These are phyloP conservation scores for Selenia dentaria DNA, from an alignment of 2,888 invertebrate genomes.

Conservation along the genomic window DNA sequence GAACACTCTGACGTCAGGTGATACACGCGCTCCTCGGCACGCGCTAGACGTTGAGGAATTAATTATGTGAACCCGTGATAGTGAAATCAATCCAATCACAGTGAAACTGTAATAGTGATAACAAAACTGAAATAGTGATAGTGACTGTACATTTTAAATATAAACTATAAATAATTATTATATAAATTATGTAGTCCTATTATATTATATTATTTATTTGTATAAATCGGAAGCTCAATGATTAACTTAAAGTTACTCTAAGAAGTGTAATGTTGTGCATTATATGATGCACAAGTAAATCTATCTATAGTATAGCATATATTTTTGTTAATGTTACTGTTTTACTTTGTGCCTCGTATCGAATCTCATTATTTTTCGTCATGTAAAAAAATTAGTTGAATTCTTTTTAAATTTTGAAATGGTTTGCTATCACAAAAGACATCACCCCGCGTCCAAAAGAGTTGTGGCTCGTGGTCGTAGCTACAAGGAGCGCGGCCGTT, in stretches of 20 bases:
- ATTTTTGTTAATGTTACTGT: constrained; percentile 74
- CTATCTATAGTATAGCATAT: constrained; percentile 61
- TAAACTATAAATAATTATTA: constrained; percentile 43
- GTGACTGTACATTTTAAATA: constrained; percentile 63
- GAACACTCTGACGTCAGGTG: constrained; percentile 96
- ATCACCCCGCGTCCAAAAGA: constrained; percentile 37
- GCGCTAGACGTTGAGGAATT: constrained; percentile 25
- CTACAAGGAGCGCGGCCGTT: not conserved
- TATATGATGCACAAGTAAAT: constrained; percentile 72
- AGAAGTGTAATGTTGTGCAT: constrained; percentile 69
- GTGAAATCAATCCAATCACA: constrained; percentile 49
- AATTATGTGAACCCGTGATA: constrained; percentile 30
- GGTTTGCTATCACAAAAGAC: constrained; percentile 54
- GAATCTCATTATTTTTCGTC: constrained; percentile 75
- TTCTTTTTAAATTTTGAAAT: constrained; percentile 31
- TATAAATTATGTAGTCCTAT: constrained; percentile 52
- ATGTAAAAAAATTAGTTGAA: constrained; percentile 37
- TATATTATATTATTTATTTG: constrained; percentile 77
- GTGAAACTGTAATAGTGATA: constrained; percentile 47
- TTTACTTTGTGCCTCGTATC: constrained; percentile 75
- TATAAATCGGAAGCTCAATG: constrained; percentile 83
- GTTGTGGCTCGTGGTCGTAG: not conserved
- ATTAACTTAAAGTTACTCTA: constrained; percentile 80
- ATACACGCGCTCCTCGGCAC: constrained; percentile 77
- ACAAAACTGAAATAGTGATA: constrained; percentile 41